Conservation (phyloP, 2,113 vertebrate genomes). For the Petroica traversi region DNA sequence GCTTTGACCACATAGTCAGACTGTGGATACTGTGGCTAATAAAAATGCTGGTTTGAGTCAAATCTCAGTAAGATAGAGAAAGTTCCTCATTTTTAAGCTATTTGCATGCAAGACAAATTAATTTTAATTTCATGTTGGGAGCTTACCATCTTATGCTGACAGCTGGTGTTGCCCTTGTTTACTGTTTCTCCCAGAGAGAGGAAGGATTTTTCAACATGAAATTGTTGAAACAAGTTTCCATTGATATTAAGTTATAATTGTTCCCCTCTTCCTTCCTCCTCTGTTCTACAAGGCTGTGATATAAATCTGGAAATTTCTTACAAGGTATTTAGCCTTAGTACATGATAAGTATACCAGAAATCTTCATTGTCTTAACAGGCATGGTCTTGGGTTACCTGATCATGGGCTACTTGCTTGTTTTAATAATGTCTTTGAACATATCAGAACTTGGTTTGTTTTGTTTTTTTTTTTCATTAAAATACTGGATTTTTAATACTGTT, state of each 20-base stretch:
- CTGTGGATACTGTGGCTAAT: neutral
- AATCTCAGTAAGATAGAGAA: neutral
- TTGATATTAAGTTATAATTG: neutral
- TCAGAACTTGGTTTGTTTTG: neutral
- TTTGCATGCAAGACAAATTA: neutral
- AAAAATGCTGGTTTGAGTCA: neutral
- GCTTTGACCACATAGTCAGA: accelerated
- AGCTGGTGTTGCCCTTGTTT: neutral
- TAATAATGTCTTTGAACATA: neutral
- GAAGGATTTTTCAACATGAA: neutral
- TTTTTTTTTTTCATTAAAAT: neutral
- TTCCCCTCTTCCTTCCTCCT: neutral
- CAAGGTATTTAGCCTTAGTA: neutral
- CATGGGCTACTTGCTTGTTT: neutral
- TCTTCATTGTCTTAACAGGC: neutral
- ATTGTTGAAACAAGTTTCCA: neutral
- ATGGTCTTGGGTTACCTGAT: neutral
- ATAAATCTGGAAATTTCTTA: neutral
- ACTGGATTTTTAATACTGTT: neutral
- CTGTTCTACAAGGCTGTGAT: neutral
- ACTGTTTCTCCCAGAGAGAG: neutral
- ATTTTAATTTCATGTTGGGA: neutral
- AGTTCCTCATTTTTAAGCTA: neutral
- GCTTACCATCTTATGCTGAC: neutral
- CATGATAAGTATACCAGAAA: neutral